Evolutionary conservation across 2,888 invertebrate genomes (phyloP).

Genomic region (Leptopilina drosophilae): DNA sequence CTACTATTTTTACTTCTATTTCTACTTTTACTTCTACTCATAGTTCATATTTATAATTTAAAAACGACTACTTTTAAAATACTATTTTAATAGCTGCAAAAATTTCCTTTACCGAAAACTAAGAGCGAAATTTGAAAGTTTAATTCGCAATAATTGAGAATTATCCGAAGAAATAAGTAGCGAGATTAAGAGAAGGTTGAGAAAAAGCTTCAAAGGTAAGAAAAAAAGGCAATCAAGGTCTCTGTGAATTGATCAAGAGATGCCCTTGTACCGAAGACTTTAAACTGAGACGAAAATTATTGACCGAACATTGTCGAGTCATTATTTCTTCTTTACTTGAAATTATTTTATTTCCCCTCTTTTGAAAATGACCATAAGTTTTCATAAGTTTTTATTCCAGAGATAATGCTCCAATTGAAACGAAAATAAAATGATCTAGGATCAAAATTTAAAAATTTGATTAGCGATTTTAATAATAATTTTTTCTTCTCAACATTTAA

Average conservation of each 20-base stretch:
- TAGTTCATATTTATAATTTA: background rate
- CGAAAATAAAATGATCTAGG: no score
- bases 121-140: background rate
- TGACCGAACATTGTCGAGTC: background rate
- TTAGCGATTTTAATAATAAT: no score
- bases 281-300: slow-evolving; percentile 8
- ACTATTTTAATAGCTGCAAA: background rate
- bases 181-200: slow-evolving; percentile 5
- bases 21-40: no score
- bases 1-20: no score
- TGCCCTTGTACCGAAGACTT: slow-evolving; percentile 15
- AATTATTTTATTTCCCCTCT: background rate
- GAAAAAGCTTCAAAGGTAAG: background rate
- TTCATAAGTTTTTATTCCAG: no score
- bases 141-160: background rate
- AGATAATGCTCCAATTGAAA: no score
- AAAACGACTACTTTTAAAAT: no score
- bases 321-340: background rate
- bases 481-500: no score
- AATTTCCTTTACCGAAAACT: background rate
- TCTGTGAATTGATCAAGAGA: slow-evolving; percentile 31
- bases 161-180: slow-evolving; percentile 8
- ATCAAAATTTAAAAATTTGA: no score
- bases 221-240: slow-evolving; percentile 24
- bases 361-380: no score